Evolutionary conservation across 2,888 invertebrate genomes (phyloP).

Genomic region (Piscicola geometra): DNA sequence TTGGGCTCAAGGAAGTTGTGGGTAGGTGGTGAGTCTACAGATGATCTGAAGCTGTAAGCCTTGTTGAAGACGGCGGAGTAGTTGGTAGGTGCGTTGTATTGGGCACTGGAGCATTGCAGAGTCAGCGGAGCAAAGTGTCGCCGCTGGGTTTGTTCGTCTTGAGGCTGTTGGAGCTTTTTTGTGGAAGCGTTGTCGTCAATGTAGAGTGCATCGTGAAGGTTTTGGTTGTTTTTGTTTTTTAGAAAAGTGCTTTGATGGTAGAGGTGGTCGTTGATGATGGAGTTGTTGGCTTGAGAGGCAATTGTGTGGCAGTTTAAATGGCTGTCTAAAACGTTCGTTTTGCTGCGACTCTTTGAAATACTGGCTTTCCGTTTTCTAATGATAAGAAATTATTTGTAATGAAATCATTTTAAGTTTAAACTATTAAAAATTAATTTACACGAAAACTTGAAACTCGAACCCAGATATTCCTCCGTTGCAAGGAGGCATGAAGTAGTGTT

Average conservation of each 20-base stretch:
- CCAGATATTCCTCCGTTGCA: neutral
- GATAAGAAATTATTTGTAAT: neutral
- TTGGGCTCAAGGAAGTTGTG: conserved; percentile 24
- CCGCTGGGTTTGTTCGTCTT: conserved; percentile 16
- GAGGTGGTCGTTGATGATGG: neutral
- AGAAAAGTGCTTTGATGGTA: neutral
- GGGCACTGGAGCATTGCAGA: conserved; percentile 21
- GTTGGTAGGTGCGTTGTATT: conserved; percentile 6
- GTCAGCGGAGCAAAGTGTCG: conserved; percentile 22
- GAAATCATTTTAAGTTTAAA: conserved; percentile 7
- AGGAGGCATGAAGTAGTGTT: conserved; percentile 17
- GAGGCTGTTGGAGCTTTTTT: neutral
- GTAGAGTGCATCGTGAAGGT: neutral
- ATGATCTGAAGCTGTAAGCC: conserved; percentile 16
- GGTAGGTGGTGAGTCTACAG: conserved; percentile 16
- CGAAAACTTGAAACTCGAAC: neutral
- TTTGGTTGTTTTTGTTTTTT: neutral
- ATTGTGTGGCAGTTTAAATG: conserved; percentile 6
- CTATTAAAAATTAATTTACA: neutral
- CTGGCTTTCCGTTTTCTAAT: neutral
- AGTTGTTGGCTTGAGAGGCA: neutral
- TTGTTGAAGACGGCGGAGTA: neutral
- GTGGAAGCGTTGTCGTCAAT: neutral
- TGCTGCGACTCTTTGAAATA: neutral
- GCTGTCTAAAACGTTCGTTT: neutral